Base-by-base conservation (phyloP, 2,888 invertebrate species). In the Coenonympha arcania region DNA sequence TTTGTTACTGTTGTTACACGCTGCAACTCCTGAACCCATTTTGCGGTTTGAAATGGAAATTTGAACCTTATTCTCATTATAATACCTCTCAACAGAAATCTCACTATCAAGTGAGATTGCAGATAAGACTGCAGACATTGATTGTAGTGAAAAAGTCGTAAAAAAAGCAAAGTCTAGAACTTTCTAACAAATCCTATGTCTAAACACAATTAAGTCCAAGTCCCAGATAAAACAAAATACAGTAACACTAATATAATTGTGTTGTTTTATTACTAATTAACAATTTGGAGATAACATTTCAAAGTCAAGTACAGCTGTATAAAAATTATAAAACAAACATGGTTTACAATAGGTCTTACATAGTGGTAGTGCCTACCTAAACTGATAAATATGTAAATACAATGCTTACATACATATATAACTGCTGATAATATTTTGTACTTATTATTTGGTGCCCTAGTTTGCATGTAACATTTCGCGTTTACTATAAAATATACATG, bases 371-470 rank as follows among this genome's bases (percentile, higher is more conserved):
- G 36, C 44, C 34, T 49, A 41, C 44, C 34, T 49, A 49, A 34
- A 19, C n/a, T 24, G 16, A 31, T 39, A 40, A n/a, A n/a, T n/a
- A 33, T 50, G 28, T 40, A 46, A 33, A 45, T 45, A 36, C 8
- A 41, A 37, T 33, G 20, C 37, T 47, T 47, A 43, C 37, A 16
- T 55, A n/a, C n/a, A n/a, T n/a, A n/a, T n/a, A 16, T 34, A 49
- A 36, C 45, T 49, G 28, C 26, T 47, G 46, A 48, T 58, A 65
- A 66, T 67, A 67, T 70, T 69, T 16, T 33, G 31, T 84, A 83
- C 81, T 83, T 84, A 81, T 76, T 66, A 68, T 74, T 78, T 63
- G 74, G 77, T 78, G 76, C 78, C 79, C 79, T 74, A 65, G 59
- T 78, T 83, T 79, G 77, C 79, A 73, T 80, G 76, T 79, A 79